phyloP scores from a whole-genome alignment of 2,113 vertebrate genomes.

The Sialia sialis region DNA sequence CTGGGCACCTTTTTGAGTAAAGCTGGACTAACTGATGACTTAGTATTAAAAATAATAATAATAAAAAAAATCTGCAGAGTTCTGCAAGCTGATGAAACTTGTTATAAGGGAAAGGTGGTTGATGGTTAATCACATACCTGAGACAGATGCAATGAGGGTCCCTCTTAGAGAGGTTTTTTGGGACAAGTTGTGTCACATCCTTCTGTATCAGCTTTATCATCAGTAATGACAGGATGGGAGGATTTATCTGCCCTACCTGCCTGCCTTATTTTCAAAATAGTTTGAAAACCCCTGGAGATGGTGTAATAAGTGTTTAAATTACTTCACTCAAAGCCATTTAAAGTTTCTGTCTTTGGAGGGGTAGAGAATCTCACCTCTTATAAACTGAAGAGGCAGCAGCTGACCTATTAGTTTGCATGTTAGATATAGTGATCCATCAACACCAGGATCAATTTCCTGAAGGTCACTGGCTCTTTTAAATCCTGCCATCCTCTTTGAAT shows the following conservation, averaged over 20 bases:
- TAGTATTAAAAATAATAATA: not conserved
- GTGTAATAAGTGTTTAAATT: not conserved
- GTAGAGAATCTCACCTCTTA: not conserved
- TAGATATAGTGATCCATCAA: slow-evolving; percentile 35
- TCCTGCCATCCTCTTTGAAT: not conserved
- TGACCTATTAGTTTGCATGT: not conserved
- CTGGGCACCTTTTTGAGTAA: not conserved
- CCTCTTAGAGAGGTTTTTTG: not conserved
- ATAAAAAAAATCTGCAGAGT: not conserved
- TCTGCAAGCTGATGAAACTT: not conserved
- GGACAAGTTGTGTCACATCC: slow-evolving; percentile 22
- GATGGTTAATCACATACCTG: not conserved
- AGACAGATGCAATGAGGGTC: not conserved
- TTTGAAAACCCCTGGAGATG: not conserved
- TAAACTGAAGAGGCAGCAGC: not conserved
- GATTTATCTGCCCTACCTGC: not conserved
- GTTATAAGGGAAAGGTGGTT: not conserved
- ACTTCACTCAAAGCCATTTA: not conserved
- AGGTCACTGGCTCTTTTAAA: slow-evolving; percentile 22
- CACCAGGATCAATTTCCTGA: slow-evolving; percentile 9
- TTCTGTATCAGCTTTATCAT: not conserved
- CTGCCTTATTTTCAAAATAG: not conserved
- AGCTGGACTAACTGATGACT: not conserved
- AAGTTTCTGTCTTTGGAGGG: not conserved
- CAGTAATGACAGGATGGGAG: slow-evolving; percentile 11